Conservation (phyloP, 1,140 invertebrate genomes). For the Papilio dardanus region DNA sequence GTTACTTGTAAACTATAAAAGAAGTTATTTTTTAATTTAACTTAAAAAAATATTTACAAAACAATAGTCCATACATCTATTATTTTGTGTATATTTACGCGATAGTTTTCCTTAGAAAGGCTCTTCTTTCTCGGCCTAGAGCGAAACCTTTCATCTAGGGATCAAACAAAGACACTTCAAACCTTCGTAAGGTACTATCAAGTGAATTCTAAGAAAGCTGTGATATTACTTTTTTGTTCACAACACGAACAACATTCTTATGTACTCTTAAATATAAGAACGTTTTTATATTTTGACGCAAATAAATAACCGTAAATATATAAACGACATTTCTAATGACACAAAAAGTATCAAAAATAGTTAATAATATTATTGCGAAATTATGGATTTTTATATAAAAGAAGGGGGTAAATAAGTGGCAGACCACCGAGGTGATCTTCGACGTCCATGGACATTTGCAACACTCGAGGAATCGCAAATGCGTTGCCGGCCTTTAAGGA, state of each 20-base stretch:
- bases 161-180: slow-evolving; percentile 26
- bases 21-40: neutral
- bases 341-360: no score
- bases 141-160: slow-evolving; percentile 24
- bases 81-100: neutral
- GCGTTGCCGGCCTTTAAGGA: no score
- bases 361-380: no score
- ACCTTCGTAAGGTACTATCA: slow-evolving; percentile 11
- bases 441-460: no score
- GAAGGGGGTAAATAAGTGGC: no score
- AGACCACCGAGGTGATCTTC: no score
- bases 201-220: slow-evolving; percentile 16
- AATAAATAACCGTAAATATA: no score
- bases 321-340: no score
- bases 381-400: no score
- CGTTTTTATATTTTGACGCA: neutral
- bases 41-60: neutral
- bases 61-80: neutral
- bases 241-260: neutral
- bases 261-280: neutral
- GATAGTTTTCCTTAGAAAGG: neutral
- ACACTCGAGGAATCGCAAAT: no score
- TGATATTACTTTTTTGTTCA: slow-evolving; percentile 15
- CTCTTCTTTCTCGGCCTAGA: neutral
- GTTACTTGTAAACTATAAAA: no score